phyloP scores from a whole-genome alignment of 2,113 vertebrate genomes.

The Quiscalus mexicanus region DNA sequence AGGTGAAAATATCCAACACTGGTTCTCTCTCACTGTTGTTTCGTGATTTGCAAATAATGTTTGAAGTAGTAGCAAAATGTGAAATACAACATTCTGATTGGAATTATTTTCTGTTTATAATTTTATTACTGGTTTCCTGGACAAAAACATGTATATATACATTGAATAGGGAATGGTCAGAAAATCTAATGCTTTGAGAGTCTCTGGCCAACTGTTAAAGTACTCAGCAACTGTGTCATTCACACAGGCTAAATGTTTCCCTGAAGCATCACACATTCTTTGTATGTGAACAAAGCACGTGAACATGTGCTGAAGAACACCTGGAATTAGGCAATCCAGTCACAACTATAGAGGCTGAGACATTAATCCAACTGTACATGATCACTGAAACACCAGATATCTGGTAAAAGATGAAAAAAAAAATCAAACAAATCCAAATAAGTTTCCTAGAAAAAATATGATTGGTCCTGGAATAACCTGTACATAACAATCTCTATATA shows the following conservation, averaged over 20 bases:
- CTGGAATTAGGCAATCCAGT: not conserved
- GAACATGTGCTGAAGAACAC: not conserved
- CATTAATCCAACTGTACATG: not conserved
- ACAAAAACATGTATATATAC: not conserved
- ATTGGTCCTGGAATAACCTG: not conserved
- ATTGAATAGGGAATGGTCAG: not conserved
- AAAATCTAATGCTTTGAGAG: not conserved
- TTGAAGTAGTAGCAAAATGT: not conserved
- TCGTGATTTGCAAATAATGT: not conserved
- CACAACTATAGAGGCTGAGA: not conserved
- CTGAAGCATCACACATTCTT: slow-evolving; percentile 26
- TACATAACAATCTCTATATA: not conserved
- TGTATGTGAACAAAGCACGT: not conserved
- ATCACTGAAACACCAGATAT: not conserved
- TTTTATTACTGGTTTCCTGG: slow-evolving; percentile 9
- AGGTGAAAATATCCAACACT: not conserved
- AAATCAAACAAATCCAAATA: not conserved
- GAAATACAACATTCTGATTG: not conserved
- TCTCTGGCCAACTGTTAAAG: slow-evolving; percentile 1
- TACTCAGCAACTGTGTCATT: not conserved
- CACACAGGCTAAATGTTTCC: slow-evolving; percentile 2
- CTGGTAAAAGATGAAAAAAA: not conserved
- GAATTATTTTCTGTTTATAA: not conserved
- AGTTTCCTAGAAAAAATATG: not conserved
- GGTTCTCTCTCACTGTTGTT: not conserved